A percentile compares a stretch with the other conserved stretches of the same genome.
phyloP scores from a whole-genome alignment of 1,140 invertebrate genomes.

The Plectrocnemia conspersa region DNA sequence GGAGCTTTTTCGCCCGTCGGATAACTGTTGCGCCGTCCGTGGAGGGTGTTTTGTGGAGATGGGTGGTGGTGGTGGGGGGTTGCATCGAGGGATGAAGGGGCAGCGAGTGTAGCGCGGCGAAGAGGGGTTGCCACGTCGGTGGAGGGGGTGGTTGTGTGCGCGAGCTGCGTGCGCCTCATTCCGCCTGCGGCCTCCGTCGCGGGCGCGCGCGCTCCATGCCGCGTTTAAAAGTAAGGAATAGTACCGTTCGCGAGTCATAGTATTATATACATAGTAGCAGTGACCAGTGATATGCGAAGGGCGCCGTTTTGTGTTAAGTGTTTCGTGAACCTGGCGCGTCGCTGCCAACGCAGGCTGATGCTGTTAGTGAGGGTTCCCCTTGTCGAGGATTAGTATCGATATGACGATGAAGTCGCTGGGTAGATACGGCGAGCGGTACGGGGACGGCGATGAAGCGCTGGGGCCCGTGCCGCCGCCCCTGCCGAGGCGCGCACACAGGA shows the following conservation, averaged over 20 bases:
- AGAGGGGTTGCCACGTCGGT: background rate
- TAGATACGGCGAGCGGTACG: constrained; percentile 46
- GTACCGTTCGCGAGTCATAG: no score
- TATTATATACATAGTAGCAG: no score
- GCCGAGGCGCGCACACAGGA: constrained; percentile 49
- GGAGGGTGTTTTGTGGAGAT: no score
- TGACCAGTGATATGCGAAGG: background rate
- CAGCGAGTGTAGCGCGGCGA: background rate
- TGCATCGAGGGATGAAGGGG: background rate
- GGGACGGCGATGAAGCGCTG: constrained; percentile 51
- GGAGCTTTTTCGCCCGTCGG: no score
- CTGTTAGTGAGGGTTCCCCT: background rate
- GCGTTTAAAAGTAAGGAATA: no score
- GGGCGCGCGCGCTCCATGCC: background rate
- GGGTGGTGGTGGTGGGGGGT: no score
- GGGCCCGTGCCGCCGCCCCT: constrained; percentile 51
- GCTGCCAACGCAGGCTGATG: constrained; percentile 3
- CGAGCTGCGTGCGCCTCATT: background rate
- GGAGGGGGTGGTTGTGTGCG: background rate
- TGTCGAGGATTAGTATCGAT: no score
- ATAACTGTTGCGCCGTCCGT: no score
- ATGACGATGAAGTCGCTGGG: constrained; percentile 51
- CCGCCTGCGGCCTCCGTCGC: constrained; percentile 12
- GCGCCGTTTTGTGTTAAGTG: no score
- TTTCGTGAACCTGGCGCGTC: no score